A percentile compares a stretch with the other conserved stretches of the same genome.
Evolutionary conservation across 2,113 vertebrate species (phyloP).

Genomic region (Pleuronectes platessa): DNA sequence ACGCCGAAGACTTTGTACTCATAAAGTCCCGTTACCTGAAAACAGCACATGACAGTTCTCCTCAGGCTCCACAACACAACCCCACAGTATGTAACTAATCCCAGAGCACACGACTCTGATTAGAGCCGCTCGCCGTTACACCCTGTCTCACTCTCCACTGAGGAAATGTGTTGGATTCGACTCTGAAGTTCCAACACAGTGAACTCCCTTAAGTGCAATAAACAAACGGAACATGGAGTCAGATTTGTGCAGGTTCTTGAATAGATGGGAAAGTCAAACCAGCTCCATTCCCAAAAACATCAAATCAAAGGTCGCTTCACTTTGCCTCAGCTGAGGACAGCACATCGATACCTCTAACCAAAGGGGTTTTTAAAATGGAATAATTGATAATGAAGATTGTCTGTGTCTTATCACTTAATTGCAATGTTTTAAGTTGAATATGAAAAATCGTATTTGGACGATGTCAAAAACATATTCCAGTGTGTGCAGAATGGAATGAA

Average conservation of each 20-base stretch:
- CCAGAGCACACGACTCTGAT: conserved; percentile 36
- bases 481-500: too few relatives aligned
- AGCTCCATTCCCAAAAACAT: conserved; percentile 20
- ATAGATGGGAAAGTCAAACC: not conserved
- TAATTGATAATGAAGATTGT: too few relatives aligned
- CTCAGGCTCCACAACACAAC: conserved; percentile 24
- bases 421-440: too few relatives aligned
- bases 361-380: too few relatives aligned
- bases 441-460: too few relatives aligned
- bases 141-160: not conserved
- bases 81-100: conserved; percentile 28
- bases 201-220: not conserved
- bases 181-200: not conserved
- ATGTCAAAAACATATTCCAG: too few relatives aligned
- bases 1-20: conserved; percentile 91
- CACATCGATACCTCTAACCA: too few relatives aligned
- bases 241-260: not conserved
- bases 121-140: conserved; percentile 2
- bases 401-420: too few relatives aligned
- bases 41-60: conserved; percentile 46
- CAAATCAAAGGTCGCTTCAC: not conserved
- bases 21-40: conserved; percentile 89
- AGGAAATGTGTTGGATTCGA: conserved; percentile 5
- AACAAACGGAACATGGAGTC: not conserved
- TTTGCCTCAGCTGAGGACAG: not conserved